A percentile compares a stretch with the other conserved stretches of the same genome.
Evolutionary conservation across 2,113 vertebrate genomes (phyloP).

Genomic region (Cepphus grylle): DNA sequence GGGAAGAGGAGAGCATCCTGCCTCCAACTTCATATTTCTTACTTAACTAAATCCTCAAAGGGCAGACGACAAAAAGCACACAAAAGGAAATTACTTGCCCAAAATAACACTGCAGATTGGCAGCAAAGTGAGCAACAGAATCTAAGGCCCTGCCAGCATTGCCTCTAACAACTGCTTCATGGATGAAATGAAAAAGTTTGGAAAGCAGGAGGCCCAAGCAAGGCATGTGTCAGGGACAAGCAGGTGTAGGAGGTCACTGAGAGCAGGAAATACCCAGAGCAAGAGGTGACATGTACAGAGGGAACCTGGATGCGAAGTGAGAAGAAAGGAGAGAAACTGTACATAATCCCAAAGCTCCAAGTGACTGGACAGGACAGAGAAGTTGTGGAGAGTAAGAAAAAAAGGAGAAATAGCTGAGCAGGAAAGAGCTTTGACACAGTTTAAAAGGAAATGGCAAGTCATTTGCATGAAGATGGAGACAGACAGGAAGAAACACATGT

Average conservation of each 20-base stretch:
- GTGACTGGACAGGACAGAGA: neutral
- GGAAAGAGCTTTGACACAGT: neutral
- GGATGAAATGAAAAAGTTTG: neutral
- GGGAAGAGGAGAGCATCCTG: constrained; percentile 38
- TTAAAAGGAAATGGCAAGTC: constrained; percentile 21
- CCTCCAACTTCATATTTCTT: constrained; percentile 6
- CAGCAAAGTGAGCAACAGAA: constrained; percentile 23
- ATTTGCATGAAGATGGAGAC: neutral
- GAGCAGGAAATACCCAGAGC: neutral
- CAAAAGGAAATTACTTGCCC: constrained; percentile 31
- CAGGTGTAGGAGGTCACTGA: neutral
- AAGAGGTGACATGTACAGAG: neutral
- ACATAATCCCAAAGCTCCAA: neutral
- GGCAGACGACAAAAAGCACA: neutral
- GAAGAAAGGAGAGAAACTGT: neutral
- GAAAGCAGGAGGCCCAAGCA: neutral
- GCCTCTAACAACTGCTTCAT: neutral
- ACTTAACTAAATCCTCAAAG: constrained; percentile 28
- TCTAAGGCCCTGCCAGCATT: neutral
- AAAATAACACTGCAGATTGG: constrained; percentile 18
- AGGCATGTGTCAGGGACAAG: neutral
- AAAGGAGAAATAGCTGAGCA: neutral
- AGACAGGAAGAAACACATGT: constrained; percentile 11
- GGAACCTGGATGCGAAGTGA: neutral
- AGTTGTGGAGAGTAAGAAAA: neutral